Conservation (phyloP, 2,797 vertebrate species). For the Xenops minutus region DNA sequence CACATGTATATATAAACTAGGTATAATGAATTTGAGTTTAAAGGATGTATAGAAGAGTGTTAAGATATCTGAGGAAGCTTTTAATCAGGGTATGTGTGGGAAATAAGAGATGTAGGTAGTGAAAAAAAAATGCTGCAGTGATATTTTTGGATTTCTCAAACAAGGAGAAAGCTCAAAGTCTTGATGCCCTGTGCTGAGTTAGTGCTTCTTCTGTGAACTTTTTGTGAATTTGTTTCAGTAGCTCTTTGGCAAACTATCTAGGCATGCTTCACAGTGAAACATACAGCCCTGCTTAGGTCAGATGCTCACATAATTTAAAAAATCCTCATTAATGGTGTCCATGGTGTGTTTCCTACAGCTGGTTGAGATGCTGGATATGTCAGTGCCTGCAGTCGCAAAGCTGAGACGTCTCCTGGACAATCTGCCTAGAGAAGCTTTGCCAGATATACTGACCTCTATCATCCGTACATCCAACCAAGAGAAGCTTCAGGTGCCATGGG, state of each 20-base stretch:
- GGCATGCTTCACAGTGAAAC: neutral
- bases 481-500: slow-evolving; percentile 88
- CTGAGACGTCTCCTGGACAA: slow-evolving; percentile 89
- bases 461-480: slow-evolving; percentile 94
- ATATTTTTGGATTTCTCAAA: neutral
- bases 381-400: slow-evolving; percentile 93
- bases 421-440: slow-evolving; percentile 90
- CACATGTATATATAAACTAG: neutral
- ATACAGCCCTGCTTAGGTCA: neutral
- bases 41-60: neutral
- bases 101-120: neutral
- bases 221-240: neutral
- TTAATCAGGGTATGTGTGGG: accelerated
- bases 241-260: neutral
- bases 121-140: neutral
- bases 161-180: neutral
- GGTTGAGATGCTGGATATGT: slow-evolving; percentile 95
- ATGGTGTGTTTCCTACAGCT: slow-evolving; percentile 73
- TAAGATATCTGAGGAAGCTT: neutral
- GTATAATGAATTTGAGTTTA: neutral
- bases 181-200: neutral
- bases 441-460: slow-evolving; percentile 93
- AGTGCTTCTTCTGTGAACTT: neutral
- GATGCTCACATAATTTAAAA: neutral
- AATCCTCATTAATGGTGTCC: neutral